Conservation (phyloP, 2,113 vertebrate genomes). For the Papio anubis region DNA sequence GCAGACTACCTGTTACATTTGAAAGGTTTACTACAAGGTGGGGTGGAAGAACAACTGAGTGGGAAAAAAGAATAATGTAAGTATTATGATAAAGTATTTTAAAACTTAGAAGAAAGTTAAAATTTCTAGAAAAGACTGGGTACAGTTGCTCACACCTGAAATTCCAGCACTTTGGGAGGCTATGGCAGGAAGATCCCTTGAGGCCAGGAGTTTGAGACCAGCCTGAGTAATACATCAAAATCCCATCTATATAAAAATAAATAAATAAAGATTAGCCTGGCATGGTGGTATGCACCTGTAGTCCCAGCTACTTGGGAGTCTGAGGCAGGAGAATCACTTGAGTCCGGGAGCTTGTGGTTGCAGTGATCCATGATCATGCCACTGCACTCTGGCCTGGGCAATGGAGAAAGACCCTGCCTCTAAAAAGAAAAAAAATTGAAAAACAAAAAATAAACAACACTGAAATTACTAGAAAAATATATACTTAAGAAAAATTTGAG, state of each 20-base stretch:
- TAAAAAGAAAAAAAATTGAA: background rate
- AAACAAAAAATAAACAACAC: too few relatives aligned
- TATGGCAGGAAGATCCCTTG: background rate
- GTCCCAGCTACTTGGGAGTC: background rate
- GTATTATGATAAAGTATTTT: background rate
- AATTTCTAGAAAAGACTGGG: background rate
- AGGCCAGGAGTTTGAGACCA: background rate
- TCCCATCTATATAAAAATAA: background rate
- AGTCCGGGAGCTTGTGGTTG: background rate
- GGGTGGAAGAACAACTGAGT: background rate
- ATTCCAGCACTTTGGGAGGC: background rate
- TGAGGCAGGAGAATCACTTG: background rate
- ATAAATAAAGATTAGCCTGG: background rate
- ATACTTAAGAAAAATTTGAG: background rate
- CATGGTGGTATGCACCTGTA: too few relatives aligned
- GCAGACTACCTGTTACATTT: background rate
- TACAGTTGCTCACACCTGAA: background rate
- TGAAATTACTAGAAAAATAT: background rate
- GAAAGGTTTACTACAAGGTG: background rate
- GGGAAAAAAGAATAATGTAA: background rate
- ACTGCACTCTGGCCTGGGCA: background rate
- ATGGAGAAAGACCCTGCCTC: background rate
- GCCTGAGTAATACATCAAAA: background rate
- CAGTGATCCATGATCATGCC: background rate
- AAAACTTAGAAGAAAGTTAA: constrained; percentile 26